Conservation (phyloP, 2,113 vertebrate genomes). For the Anoplopoma fimbria region DNA sequence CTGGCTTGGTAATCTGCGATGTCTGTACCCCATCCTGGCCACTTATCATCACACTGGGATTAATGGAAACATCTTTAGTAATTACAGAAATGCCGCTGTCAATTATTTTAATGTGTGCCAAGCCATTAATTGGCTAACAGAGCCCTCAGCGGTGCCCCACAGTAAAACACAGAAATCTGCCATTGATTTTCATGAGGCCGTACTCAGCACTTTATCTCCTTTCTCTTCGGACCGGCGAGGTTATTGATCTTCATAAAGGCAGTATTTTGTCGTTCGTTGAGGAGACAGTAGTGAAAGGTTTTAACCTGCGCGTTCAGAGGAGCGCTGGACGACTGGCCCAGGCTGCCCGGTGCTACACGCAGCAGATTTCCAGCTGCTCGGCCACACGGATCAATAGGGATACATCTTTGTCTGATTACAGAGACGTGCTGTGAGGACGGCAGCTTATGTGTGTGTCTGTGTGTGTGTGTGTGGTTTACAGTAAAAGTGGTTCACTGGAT, state of each 20-base stretch:
- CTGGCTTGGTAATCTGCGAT: conserved; percentile 56
- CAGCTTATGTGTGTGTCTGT: conserved; percentile 26
- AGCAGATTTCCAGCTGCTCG: conserved; percentile 70
- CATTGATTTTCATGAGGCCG: conserved; percentile 73
- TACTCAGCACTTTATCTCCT: conserved; percentile 76
- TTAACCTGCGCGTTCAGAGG: conserved; percentile 71
- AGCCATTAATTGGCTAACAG: conserved; percentile 77
- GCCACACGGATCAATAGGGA: conserved; percentile 71
- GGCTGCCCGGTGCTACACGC: conserved; percentile 70
- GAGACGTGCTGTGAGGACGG: conserved; percentile 45
- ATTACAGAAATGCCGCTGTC: conserved; percentile 78
- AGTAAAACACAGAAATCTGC: conserved; percentile 79
- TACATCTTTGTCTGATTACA: conserved; percentile 80
- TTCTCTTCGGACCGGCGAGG: conserved; percentile 69
- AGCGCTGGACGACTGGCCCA: conserved; percentile 49
- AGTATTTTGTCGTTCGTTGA: conserved; percentile 72
- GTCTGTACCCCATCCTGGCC: conserved; percentile 45
- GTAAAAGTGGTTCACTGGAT: conserved; percentile 34
- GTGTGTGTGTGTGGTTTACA: conserved; percentile 24
- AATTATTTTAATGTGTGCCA: conserved; percentile 78
- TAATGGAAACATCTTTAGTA: conserved; percentile 77
- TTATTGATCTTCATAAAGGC: conserved; percentile 80
- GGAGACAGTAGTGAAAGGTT: conserved; percentile 79
- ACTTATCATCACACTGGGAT: conserved; percentile 76
- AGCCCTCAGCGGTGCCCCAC: conserved; percentile 60